These are phyloP conservation scores for Siphamia tubifer DNA, from an alignment of 2,113 vertebrate species.

Conservation along the genomic window DNA sequence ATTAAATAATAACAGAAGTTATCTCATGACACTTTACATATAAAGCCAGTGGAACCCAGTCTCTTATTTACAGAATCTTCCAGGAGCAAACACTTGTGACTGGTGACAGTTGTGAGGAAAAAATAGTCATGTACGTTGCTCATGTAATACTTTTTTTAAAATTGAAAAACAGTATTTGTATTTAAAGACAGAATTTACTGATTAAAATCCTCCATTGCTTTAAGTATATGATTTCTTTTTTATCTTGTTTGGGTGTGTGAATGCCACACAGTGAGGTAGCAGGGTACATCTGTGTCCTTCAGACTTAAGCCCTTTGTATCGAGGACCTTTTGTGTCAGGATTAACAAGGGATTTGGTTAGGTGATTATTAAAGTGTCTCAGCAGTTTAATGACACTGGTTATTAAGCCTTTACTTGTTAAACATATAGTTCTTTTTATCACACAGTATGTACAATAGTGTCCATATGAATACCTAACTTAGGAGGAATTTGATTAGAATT, in stretches of 20 bases:
- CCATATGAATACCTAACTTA: neutral
- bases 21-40: no score
- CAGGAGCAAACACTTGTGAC: no score
- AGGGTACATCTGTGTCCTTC: conserved; percentile 32
- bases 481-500: no score
- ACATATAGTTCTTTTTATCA: neutral
- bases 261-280: neutral
- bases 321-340: conserved; percentile 55
- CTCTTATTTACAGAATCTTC: no score
- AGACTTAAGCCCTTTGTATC: conserved; percentile 49
- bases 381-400: conserved; percentile 38
- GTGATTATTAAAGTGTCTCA: conserved; percentile 53
- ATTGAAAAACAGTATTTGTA: neutral
- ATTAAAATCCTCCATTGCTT: no score
- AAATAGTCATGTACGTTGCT: neutral
- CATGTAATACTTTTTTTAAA: neutral
- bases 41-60: no score
- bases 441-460: neutral
- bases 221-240: no score
- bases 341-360: conserved; percentile 62
- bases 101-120: no score
- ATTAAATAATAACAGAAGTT: no score
- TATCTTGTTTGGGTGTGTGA: neutral
- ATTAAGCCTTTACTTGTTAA: conserved; percentile 30
- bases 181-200: neutral